A percentile compares a stretch with the other conserved stretches of the same genome.
These are phyloP conservation scores for Acyrthosiphon pisum DNA, from an alignment of 1,140 invertebrate species.

Conservation along the genomic window DNA sequence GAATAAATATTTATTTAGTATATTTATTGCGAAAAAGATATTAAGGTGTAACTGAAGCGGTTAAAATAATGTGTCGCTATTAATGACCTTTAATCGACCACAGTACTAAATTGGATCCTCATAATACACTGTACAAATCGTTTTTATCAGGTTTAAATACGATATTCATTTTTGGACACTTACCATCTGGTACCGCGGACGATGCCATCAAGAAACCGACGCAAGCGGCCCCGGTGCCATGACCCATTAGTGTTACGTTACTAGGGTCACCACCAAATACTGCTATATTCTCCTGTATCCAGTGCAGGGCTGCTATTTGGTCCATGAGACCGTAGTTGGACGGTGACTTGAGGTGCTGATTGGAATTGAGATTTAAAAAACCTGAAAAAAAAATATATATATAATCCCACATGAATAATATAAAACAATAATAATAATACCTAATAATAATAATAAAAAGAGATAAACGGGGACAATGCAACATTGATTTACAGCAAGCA, in stretches of 20 bases:
- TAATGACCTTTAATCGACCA: too few species aligned
- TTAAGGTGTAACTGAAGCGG: neutral
- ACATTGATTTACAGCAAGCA: slow-evolving; percentile 38
- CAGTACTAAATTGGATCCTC: neutral
- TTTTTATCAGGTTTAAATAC: neutral
- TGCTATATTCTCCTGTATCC: slow-evolving; percentile 93
- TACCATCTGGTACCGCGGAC: slow-evolving; percentile 89
- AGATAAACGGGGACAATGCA: slow-evolving; percentile 5
- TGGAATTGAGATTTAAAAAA: slow-evolving; percentile 86
- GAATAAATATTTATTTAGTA: too few species aligned
- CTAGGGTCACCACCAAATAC: slow-evolving; percentile 90
- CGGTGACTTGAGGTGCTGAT: slow-evolving; percentile 79
- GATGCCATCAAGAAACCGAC: slow-evolving; percentile 94
- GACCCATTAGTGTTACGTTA: slow-evolving; percentile 93
- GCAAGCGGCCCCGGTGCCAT: slow-evolving; percentile 93
- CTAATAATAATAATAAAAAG: neutral
- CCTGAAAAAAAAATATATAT: slow-evolving; percentile 68
- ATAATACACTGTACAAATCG: neutral
- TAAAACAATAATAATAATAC: neutral
- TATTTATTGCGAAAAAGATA: too few species aligned
- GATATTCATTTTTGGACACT: slow-evolving; percentile 61
- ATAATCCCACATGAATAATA: slow-evolving; percentile 22
- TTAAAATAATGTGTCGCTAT: neutral
- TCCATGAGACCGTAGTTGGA: slow-evolving; percentile 96
- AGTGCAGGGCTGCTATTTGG: slow-evolving; percentile 90